Evolutionary conservation across 2,113 vertebrate genomes (phyloP), one percentile per base, ranked within the genome.

Genomic region (Nesoenas mayeri): DNA sequence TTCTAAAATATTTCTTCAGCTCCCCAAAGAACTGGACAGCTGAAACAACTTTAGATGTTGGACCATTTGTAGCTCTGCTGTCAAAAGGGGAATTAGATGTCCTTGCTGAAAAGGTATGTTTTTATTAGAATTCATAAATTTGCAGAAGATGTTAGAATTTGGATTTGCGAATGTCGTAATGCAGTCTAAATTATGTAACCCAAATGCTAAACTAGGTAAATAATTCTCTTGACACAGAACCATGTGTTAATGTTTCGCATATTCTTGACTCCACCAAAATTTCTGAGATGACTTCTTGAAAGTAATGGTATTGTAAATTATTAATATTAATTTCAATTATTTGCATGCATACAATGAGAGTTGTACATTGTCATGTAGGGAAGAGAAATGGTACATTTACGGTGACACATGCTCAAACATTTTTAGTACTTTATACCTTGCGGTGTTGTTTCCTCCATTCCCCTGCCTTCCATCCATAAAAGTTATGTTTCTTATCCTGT

Each of bases 21-120:
- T 79, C 88, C 38, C 88, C 97, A 21, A 79, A 44, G 73, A 97
- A 97, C 61, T 98, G 98, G 98, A 98, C 98, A 11, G 92, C 85
- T 6, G 98, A 98, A 96, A 98, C 96, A 24, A 91, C 72, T 2
- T 96, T 98, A 87, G 98, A 98, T 79, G 40, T 98, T 75, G 98
- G 97, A 64, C 93, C 97, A 24, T 98, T 98, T 40, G 71, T 98
- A 79, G 78, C 79, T 29, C 92, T 98, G 85, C 95, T 98, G 80
- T 96, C 98, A 74, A 96, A 96, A 93, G 89, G 95, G 2, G 98
- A 98, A 80, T 94, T 98, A 57, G 96, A 82, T 5, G 7, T 86
- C 29, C 67, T 98, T 77, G 93, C 96, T 66, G 88, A 94, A 82
- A 98, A 98, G 98, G 98, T 98, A 97, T 21, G 20, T 10, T 61